phyloP scores from a whole-genome alignment of 2,888 invertebrate genomes.

The Coenonympha arcania region DNA sequence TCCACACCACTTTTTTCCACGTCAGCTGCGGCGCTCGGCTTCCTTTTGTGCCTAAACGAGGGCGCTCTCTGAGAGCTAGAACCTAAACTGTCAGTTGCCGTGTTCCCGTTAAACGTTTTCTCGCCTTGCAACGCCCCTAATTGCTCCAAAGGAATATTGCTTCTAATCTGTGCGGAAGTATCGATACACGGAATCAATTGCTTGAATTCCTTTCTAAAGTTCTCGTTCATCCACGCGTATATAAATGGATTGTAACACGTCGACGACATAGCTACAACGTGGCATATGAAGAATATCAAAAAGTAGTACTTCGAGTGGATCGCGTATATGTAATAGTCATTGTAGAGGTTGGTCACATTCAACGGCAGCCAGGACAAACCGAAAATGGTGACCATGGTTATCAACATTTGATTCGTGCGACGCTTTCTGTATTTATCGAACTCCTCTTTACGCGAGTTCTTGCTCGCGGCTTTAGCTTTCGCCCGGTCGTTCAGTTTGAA shows the following conservation, averaged over 20 bases:
- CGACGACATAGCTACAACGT: slow-evolving; percentile 95
- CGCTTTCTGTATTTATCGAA: slow-evolving; percentile 91
- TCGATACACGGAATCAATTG: slow-evolving; percentile 80
- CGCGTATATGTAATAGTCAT: slow-evolving; percentile 83
- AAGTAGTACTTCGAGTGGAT: slow-evolving; percentile 87
- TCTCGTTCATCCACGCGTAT: slow-evolving; percentile 98
- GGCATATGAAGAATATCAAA: slow-evolving; percentile 91
- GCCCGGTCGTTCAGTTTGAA: slow-evolving; percentile 88
- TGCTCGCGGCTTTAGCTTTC: slow-evolving; percentile 86
- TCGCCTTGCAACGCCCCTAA: slow-evolving; percentile 76
- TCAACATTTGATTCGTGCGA: slow-evolving; percentile 96
- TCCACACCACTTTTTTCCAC: slow-evolving; percentile 74
- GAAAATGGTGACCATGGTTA: slow-evolving; percentile 97
- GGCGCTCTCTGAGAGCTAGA: slow-evolving; percentile 71
- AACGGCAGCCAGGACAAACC: slow-evolving; percentile 96
- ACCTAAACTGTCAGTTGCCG: slow-evolving; percentile 78
- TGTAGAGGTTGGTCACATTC: slow-evolving; percentile 90
- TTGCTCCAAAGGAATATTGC: slow-evolving; percentile 68
- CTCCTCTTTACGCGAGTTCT: slow-evolving; percentile 90
- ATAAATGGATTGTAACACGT: slow-evolving; percentile 97
- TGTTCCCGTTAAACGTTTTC: slow-evolving; percentile 83
- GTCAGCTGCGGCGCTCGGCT: slow-evolving; percentile 76
- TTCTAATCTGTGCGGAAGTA: slow-evolving; percentile 57
- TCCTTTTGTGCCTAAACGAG: slow-evolving; percentile 70
- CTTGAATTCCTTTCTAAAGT: slow-evolving; percentile 94